Base-by-base conservation (phyloP, 2,797 vertebrate species). In the Danio choprae region DNA sequence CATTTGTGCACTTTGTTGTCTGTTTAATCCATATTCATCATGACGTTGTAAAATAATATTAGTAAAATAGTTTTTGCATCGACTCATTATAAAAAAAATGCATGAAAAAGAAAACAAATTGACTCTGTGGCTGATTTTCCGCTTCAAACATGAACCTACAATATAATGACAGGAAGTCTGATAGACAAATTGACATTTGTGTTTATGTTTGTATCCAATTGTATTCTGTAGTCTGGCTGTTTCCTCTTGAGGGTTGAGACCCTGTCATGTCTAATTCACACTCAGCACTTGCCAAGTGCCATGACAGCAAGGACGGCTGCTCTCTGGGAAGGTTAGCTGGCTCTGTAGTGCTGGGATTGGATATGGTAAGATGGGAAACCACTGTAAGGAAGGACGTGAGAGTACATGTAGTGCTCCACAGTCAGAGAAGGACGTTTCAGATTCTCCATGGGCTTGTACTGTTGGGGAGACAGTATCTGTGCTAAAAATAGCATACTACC, bases 271-370 rank as follows among this genome's bases (percentile, higher is more conserved):
- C 70, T 64, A 48, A 72, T 71, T 65, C 40, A 72, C 36, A 44
- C 69, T 40, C 41, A 16, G 40, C 63, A 46, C 50, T 71, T 18
- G n/a, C 58, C 36, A 38, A 77, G n/a, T 71, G 40, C 43, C 63
- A 59, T 46, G 71, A 51, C 41, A 3, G 59, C 50, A 48, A 64
- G 74, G 48, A 10, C 53, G 6, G 51, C 56, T 63, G 59, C 58
- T 70, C 48, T 59, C 58, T 56, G 22, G 46, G 73, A 77, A 71
- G 67, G 64, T 81, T 77, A 78, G 36, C 56, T 48, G 74, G 51
- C 74, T 67, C 38, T 59, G 36, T 59, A 53, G 58, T 41, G 58
- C 48, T 71, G 46, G 29, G 36, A 81, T 55, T 65, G 41, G 58
- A 80, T 58, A 46, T 44, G 48, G 6, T 38, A 79, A 43, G 12